Conservation (phyloP, 1,140 invertebrate species). For the Drosophila kurseongensis region DNA sequence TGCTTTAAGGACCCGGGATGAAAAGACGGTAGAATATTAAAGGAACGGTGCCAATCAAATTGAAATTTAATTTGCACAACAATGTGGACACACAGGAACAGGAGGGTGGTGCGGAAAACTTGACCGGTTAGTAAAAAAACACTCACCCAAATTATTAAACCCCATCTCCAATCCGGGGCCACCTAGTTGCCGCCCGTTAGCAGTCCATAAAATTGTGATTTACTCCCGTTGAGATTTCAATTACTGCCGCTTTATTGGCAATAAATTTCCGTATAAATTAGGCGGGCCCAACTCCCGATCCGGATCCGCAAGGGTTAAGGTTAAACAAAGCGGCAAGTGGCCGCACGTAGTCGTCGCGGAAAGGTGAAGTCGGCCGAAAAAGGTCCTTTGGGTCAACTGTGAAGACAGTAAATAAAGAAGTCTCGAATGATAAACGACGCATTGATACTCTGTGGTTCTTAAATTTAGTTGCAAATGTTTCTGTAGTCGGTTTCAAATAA, state of each 20-base stretch:
- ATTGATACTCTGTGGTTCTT: background rate
- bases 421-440: background rate
- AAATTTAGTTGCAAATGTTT: too few species aligned
- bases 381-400: slow-evolving; percentile 14
- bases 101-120: slow-evolving; percentile 3
- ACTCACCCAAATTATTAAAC: slow-evolving; percentile 64
- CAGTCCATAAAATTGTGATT: slow-evolving; percentile 81
- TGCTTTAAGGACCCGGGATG: slow-evolving; percentile 28
- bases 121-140: slow-evolving; percentile 34
- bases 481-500: too few species aligned
- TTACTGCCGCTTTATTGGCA: slow-evolving; percentile 81
- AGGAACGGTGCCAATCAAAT: slow-evolving; percentile 68
- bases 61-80: slow-evolving; percentile 78
- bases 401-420: slow-evolving; percentile 26
- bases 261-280: slow-evolving; percentile 82
- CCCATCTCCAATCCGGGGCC: background rate
- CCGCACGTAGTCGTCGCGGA: slow-evolving; percentile 39
- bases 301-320: slow-evolving; percentile 39
- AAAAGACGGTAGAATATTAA: slow-evolving; percentile 14
- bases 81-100: slow-evolving; percentile 27
- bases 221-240: slow-evolving; percentile 80
- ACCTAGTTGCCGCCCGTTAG: slow-evolving; percentile 29
- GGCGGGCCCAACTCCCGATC: slow-evolving; percentile 31
- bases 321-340: slow-evolving; percentile 48
- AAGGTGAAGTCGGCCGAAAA: slow-evolving; percentile 31